These are phyloP conservation scores for Lepidonotus clava DNA, from an alignment of 2,888 invertebrate genomes.

Conservation along the genomic window DNA sequence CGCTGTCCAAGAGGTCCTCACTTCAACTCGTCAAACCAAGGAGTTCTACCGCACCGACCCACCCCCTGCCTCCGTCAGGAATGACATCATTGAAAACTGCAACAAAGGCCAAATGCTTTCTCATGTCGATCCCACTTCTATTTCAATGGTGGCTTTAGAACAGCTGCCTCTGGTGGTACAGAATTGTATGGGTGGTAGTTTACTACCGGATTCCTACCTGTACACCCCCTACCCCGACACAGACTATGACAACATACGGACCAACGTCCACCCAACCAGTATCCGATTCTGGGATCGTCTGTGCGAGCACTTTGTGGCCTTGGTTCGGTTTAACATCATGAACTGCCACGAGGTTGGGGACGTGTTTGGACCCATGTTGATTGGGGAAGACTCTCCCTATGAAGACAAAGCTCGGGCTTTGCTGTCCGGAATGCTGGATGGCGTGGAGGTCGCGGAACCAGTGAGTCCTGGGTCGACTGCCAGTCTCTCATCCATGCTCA, in stretches of 20 bases:
- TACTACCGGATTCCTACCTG: slow-evolving; percentile 60
- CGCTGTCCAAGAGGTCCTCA: slow-evolving; percentile 55
- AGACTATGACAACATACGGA: slow-evolving; percentile 47
- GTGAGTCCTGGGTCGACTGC: slow-evolving; percentile 56
- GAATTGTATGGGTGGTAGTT: slow-evolving; percentile 54
- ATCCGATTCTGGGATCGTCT: slow-evolving; percentile 59
- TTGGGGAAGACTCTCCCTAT: slow-evolving; percentile 59
- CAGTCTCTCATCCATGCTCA: slow-evolving; percentile 57
- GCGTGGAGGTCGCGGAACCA: slow-evolving; percentile 35
- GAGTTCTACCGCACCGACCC: slow-evolving; percentile 55
- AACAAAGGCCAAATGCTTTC: slow-evolving; percentile 59
- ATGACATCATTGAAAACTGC: slow-evolving; percentile 60
- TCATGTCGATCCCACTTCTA: slow-evolving; percentile 58
- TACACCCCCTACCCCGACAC: background rate
- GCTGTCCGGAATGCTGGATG: slow-evolving; percentile 44
- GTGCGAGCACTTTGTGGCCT: slow-evolving; percentile 59
- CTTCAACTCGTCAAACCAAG: background rate
- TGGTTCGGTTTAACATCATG: slow-evolving; percentile 60
- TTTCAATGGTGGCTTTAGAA: slow-evolving; percentile 62
- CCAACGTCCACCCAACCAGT: slow-evolving; percentile 55
- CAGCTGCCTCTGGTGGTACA: slow-evolving; percentile 62
- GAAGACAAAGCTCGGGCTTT: slow-evolving; percentile 55
- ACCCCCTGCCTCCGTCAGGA: slow-evolving; percentile 57
- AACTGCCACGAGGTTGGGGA: slow-evolving; percentile 45
- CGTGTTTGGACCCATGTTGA: slow-evolving; percentile 58